These are phyloP conservation scores for Tipula unca DNA, from an alignment of 2,888 invertebrate genomes.

Conservation along the genomic window DNA sequence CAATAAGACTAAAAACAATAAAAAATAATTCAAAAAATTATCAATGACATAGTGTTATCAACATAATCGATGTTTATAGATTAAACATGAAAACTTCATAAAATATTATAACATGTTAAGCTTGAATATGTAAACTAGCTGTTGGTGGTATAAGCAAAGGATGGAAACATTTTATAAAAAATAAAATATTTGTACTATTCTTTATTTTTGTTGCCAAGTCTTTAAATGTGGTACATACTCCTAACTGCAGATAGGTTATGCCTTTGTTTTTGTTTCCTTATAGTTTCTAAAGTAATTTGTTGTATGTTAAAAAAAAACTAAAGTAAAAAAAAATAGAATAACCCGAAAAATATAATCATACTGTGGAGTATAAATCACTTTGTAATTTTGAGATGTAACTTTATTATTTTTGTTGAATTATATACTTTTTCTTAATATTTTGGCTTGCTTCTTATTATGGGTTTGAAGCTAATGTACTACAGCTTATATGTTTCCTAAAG, in stretches of 20 bases:
- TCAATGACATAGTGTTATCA: neutral
- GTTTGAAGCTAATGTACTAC: neutral
- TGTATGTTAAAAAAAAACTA: neutral
- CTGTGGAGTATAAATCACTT: constrained; percentile 8
- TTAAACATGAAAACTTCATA: neutral
- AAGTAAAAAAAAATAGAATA: neutral
- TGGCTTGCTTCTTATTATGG: neutral
- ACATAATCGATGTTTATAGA: neutral
- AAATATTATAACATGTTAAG: neutral
- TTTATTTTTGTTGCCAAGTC: neutral
- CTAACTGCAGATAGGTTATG: neutral
- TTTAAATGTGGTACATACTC: neutral
- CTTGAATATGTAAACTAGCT: neutral
- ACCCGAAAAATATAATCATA: constrained; percentile 8
- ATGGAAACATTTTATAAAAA: neutral
- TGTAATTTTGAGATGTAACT: neutral
- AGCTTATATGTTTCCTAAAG: neutral
- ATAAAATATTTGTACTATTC: neutral
- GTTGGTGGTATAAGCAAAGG: neutral
- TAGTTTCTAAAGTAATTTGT: neutral
- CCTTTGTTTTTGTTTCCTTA: neutral
- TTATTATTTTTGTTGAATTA: neutral
- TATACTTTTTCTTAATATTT: neutral
- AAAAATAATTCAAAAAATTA: neutral
- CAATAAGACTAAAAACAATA: neutral